A percentile compares a stretch with the other conserved stretches of the same genome.
Conservation (phyloP, 2,888 invertebrate species). For the Xanthia togata region DNA sequence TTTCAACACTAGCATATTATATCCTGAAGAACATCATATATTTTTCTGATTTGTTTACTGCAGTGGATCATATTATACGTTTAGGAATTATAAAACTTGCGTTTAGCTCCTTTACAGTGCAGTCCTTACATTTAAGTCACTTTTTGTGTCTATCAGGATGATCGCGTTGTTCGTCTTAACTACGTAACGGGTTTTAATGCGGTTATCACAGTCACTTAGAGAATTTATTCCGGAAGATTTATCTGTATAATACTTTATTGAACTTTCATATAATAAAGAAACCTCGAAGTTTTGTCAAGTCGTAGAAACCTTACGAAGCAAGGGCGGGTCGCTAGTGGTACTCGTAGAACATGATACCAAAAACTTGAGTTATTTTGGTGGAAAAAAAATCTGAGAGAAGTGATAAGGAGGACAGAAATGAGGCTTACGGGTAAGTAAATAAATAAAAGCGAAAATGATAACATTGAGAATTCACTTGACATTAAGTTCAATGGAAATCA, state of each 20-base stretch:
- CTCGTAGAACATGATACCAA: neutral
- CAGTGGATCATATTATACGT: no score
- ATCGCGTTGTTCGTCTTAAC: no score
- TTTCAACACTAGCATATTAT: no score
- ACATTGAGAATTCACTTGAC: conserved; percentile 29
- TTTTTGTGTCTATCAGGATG: no score
- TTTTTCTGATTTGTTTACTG: no score
- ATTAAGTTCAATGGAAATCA: conserved; percentile 43
- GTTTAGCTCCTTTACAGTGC: no score
- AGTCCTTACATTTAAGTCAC: neutral
- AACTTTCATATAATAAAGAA: no score
- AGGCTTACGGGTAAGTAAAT: conserved; percentile 4
- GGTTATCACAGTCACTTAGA: neutral
- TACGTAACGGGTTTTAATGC: neutral
- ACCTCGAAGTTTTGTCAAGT: neutral
- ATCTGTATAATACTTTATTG: no score
- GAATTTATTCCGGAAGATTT: neutral
- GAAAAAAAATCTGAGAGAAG: neutral
- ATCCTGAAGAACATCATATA: no score
- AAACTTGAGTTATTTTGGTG: neutral
- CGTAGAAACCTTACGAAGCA: neutral
- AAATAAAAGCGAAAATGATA: conserved; percentile 15
- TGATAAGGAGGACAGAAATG: neutral
- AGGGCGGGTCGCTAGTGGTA: neutral
- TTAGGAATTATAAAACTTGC: neutral